These are phyloP conservation scores for Acanthopagrus latus DNA, from an alignment of 2,797 vertebrate species.

Conservation along the genomic window DNA sequence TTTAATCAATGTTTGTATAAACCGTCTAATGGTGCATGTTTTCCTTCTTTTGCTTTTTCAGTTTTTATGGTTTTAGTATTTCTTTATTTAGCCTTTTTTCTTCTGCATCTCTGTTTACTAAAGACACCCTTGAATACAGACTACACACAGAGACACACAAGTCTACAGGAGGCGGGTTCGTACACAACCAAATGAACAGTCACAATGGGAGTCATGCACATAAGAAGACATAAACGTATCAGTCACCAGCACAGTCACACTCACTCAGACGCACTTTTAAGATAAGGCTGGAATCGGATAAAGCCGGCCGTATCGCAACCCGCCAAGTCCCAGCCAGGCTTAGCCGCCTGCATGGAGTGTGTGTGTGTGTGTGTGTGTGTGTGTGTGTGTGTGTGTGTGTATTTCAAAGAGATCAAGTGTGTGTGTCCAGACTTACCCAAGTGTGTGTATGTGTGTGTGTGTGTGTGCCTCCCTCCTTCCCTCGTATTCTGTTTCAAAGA, in stretches of 20 bases:
- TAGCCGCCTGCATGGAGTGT: slow-evolving; percentile 52
- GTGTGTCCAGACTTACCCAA: slow-evolving; percentile 48
- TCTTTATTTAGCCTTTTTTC: background rate
- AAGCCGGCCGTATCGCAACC: slow-evolving; percentile 51
- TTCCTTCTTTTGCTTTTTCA: background rate
- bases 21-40: background rate
- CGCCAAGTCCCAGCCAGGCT: slow-evolving; percentile 53
- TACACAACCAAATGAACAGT: background rate
- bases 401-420: slow-evolving; percentile 62
- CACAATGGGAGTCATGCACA: slow-evolving; percentile 8
- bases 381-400: slow-evolving; percentile 58
- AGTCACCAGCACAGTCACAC: slow-evolving; percentile 35
- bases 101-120: background rate
- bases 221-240: slow-evolving; percentile 31
- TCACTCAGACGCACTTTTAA: slow-evolving; percentile 55
- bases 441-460: slow-evolving; percentile 22
- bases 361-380: slow-evolving; percentile 62
- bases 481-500: slow-evolving; percentile 66
- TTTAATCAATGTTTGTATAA: no score
- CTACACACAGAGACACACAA: background rate
- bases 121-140: background rate
- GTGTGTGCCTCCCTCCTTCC: slow-evolving; percentile 3
- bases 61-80: background rate
- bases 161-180: background rate
- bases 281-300: slow-evolving; percentile 70